Evolutionary conservation across 2,888 invertebrate species (phyloP).

Genomic region (Gari tellinella): DNA sequence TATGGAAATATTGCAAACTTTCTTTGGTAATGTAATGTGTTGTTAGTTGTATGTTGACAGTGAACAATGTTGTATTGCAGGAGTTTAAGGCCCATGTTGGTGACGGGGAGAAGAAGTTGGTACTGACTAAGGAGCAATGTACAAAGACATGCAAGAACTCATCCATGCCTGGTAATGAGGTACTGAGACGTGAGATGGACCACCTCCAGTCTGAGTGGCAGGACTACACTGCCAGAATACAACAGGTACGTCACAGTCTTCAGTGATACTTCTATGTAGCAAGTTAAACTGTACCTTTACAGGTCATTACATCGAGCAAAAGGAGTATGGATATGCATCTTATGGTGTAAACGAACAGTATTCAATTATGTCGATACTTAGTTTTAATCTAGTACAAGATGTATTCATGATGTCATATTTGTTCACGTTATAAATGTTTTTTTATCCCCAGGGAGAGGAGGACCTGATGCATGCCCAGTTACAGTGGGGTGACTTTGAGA

Average conservation of each 20-base stretch:
- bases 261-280: too few species aligned
- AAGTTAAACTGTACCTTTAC: too few species aligned
- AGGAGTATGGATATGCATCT: too few species aligned
- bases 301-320: too few species aligned
- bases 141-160: conserved; percentile 89
- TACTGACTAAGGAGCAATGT: conserved; percentile 66
- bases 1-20: too few species aligned
- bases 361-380: too few species aligned
- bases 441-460: conserved; percentile 83
- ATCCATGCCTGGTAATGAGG: conserved; percentile 93
- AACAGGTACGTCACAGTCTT: conserved; percentile 53
- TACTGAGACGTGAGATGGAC: conserved; percentile 93
- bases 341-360: too few species aligned
- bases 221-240: conserved; percentile 71
- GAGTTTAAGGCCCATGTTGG: conserved; percentile 70
- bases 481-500: conserved; percentile 93
- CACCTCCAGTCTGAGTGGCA: conserved; percentile 96
- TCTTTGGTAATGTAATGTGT: too few species aligned
- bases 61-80: conserved; percentile 62
- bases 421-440: too few species aligned
- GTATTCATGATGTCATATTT: too few species aligned
- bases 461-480: conserved; percentile 93
- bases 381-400: too few species aligned
- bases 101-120: conserved; percentile 75
- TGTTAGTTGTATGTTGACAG: too few species aligned